These are phyloP conservation scores for Holacanthella duospinosa DNA, from an alignment of 2,888 invertebrate genomes.

Conservation along the genomic window DNA sequence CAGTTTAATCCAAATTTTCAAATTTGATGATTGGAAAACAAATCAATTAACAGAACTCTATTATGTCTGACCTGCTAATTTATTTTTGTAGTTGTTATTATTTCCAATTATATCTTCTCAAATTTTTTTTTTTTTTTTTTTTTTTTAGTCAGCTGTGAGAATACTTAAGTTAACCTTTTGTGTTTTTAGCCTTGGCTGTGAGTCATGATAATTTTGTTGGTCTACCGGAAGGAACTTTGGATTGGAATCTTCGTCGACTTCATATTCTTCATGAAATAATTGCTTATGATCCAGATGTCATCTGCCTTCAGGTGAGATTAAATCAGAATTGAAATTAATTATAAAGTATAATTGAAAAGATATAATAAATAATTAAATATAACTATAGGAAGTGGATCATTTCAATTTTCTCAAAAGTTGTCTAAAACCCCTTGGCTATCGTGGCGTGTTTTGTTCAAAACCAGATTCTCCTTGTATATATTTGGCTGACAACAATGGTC, in stretches of 20 bases:
- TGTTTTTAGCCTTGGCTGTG: slow-evolving; percentile 55
- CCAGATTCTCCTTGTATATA: slow-evolving; percentile 67
- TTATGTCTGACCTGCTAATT: too few relatives aligned
- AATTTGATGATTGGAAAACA: too few relatives aligned
- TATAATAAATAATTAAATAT: too few relatives aligned
- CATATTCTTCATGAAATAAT: slow-evolving; percentile 61
- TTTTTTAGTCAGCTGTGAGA: too few relatives aligned
- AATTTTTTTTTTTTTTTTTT: too few relatives aligned
- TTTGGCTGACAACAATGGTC: slow-evolving; percentile 59
- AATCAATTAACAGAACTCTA: too few relatives aligned
- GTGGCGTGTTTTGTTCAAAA: slow-evolving; percentile 61
- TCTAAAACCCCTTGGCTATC: slow-evolving; percentile 54
- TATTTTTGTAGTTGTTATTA: too few relatives aligned
- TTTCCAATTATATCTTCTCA: too few relatives aligned
- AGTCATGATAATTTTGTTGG: slow-evolving; percentile 60
- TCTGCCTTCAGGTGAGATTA: slow-evolving; percentile 53
- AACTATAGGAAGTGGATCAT: slow-evolving; percentile 60
- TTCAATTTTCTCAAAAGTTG: slow-evolving; percentile 56
- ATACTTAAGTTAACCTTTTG: too few relatives aligned
- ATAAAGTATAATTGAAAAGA: too few relatives aligned
- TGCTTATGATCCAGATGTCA: slow-evolving; percentile 55
- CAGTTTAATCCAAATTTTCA: too few relatives aligned
- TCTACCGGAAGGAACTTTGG: slow-evolving; percentile 58
- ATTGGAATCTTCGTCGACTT: slow-evolving; percentile 57
- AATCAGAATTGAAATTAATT: too few relatives aligned